phyloP scores from a whole-genome alignment of 2,888 invertebrate species.

The Metellina segmentata region DNA sequence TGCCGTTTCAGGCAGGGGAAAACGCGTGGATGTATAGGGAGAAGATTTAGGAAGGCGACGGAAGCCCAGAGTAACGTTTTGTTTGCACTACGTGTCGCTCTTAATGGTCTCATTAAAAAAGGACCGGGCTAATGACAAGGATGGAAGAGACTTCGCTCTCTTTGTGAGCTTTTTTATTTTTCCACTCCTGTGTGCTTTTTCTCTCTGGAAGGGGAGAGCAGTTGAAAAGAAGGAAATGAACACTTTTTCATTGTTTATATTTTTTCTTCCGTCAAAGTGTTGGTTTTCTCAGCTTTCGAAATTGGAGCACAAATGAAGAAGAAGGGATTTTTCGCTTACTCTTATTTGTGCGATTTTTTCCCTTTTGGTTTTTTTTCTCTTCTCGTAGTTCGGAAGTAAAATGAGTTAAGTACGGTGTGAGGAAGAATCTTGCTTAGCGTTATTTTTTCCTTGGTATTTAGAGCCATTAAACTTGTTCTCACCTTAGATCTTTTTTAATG shows the following conservation, averaged over 20 bases:
- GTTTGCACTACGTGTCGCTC: constrained; percentile 74
- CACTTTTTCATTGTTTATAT: constrained; percentile 69
- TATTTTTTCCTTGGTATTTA: no score
- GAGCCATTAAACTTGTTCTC: no score
- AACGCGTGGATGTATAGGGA: constrained; percentile 30
- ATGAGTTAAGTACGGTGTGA: constrained; percentile 11
- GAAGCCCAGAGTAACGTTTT: constrained; percentile 65
- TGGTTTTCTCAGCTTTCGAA: constrained; percentile 73
- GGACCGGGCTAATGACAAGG: constrained; percentile 73
- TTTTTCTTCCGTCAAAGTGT: constrained; percentile 63
- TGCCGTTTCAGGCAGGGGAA: constrained; percentile 31
- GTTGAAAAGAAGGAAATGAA: constrained; percentile 64
- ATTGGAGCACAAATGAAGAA: constrained; percentile 73
- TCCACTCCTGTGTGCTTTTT: constrained; percentile 27
- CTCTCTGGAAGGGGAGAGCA: constrained; percentile 1
- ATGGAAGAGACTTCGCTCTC: constrained; percentile 47
- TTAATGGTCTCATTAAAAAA: constrained; percentile 76
- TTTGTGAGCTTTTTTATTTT: constrained; percentile 24
- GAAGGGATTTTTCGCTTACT: constrained; percentile 27
- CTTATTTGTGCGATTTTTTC: background rate
- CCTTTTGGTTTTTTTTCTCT: constrained; percentile 17
- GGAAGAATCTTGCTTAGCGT: no score
- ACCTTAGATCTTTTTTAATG: no score
- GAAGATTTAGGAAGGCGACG: constrained; percentile 49
- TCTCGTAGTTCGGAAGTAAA: constrained; percentile 13